Evolutionary conservation across 1,140 invertebrate species (phyloP).

Genomic region (Chelonus insularis): DNA sequence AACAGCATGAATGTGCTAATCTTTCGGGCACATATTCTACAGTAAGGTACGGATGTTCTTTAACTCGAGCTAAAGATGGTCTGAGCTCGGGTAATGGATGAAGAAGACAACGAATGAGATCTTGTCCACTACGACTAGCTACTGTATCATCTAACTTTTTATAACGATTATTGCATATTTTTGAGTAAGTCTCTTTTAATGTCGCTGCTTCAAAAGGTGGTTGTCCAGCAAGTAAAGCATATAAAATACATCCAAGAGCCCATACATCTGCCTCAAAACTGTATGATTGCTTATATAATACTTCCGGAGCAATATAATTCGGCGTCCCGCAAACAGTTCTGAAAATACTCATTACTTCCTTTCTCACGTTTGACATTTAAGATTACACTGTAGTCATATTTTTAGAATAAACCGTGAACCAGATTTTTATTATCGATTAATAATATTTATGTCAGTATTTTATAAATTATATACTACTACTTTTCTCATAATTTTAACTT

Average conservation of each 20-base stretch:
- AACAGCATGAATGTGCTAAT: constrained; percentile 50
- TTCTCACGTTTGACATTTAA: background rate
- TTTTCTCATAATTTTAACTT: too few relatives aligned
- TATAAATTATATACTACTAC: too few relatives aligned
- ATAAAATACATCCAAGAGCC: constrained; percentile 70
- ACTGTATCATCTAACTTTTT: constrained; percentile 60
- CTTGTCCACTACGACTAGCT: constrained; percentile 59
- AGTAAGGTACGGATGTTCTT: constrained; percentile 67
- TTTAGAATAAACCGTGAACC: too few relatives aligned
- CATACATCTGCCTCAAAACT: constrained; percentile 74
- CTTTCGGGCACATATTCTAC: constrained; percentile 46
- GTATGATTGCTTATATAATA: constrained; percentile 69
- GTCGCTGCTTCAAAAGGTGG: constrained; percentile 72
- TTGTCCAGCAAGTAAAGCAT: constrained; percentile 69
- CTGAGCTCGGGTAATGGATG: constrained; percentile 64
- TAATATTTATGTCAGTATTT: too few relatives aligned
- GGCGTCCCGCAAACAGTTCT: constrained; percentile 73
- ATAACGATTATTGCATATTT: constrained; percentile 71
- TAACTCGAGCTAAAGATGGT: constrained; percentile 63
- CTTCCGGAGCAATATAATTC: constrained; percentile 77
- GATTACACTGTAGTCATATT: background rate
- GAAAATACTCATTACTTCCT: constrained; percentile 37
- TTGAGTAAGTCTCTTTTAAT: constrained; percentile 66
- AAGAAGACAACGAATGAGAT: constrained; percentile 65
- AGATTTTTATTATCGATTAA: too few relatives aligned